Conservation (phyloP, 2,797 vertebrate species). For the Chaunax sp. region DNA sequence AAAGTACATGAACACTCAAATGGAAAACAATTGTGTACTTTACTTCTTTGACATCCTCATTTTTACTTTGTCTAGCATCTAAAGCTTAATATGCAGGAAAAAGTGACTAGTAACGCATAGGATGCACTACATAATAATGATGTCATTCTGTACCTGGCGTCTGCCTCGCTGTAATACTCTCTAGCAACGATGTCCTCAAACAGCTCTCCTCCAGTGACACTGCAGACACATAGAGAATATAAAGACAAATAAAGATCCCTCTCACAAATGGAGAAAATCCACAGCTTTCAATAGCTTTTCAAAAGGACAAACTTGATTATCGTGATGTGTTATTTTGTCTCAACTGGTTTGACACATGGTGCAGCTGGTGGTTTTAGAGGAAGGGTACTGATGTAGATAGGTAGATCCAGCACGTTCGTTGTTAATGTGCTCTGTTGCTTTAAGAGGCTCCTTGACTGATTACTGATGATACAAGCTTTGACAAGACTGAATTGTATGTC, state of each 20-base stretch:
- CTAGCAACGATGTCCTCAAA: conserved; percentile 99
- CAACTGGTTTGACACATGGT: neutral
- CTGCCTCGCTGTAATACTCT: conserved; percentile 99
- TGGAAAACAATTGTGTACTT: conserved; percentile 8
- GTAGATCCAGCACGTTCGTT: neutral
- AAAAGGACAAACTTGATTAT: no score
- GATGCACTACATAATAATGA: neutral
- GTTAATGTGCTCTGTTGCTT: neutral
- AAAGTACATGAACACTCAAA: conserved; percentile 35
- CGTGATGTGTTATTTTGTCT: neutral
- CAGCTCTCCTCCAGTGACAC: conserved; percentile 97
- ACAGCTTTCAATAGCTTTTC: no score
- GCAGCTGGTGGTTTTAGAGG: neutral
- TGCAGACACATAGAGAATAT: conserved; percentile 60
- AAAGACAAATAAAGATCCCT: neutral
- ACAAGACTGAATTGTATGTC: neutral
- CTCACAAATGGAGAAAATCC: no score
- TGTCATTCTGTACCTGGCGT: conserved; percentile 89
- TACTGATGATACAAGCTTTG: conserved; percentile 11
- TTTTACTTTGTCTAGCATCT: neutral
- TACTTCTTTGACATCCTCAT: neutral
- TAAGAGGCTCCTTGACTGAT: conserved; percentile 12
- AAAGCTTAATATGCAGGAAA: neutral
- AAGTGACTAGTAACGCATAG: neutral
- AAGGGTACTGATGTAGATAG: conserved; percentile 1